phyloP scores from a whole-genome alignment of 2,888 invertebrate genomes.

The Cosmorhoe ocellata region DNA sequence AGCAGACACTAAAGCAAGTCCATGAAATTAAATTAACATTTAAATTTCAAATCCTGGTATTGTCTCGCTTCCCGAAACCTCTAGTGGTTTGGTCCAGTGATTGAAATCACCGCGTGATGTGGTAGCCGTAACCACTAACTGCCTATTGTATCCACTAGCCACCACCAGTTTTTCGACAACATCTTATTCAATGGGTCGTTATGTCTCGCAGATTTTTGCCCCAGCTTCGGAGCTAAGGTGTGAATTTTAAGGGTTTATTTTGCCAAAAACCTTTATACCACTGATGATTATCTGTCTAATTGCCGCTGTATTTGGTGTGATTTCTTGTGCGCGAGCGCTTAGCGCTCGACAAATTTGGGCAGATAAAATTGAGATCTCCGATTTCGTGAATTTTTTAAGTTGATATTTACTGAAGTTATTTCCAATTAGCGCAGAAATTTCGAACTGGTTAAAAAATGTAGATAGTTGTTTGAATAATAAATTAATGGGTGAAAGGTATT shows the following conservation, averaged over 20 bases:
- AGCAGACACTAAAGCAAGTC: constrained; percentile 1
- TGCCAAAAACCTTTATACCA: constrained; percentile 29
- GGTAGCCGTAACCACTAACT: constrained; percentile 47
- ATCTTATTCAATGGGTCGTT: constrained; percentile 75
- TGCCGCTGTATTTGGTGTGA: constrained; percentile 40
- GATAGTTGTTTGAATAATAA: too few relatives aligned
- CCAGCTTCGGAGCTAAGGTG: constrained; percentile 45
- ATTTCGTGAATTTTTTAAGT: constrained; percentile 10
- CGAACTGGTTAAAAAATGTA: too few relatives aligned
- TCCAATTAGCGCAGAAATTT: not conserved
- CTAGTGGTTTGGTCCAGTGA: constrained; percentile 17
- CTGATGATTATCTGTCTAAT: constrained; percentile 45
- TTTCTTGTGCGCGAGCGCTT: constrained; percentile 35
- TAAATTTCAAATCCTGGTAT: constrained; percentile 26
- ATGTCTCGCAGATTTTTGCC: constrained; percentile 44
- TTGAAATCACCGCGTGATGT: constrained; percentile 31
- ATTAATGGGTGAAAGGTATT: too few relatives aligned
- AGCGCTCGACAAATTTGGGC: constrained; percentile 11
- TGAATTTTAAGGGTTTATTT: constrained; percentile 51
- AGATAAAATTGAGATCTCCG: constrained; percentile 24
- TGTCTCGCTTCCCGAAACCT: constrained; percentile 30
- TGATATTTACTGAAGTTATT: constrained; percentile 9
- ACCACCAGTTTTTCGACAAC: constrained; percentile 61
- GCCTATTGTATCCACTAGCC: constrained; percentile 57
- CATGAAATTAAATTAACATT: constrained; percentile 25